Evolutionary conservation across 1,140 invertebrate genomes (phyloP).

Genomic region (Polypedilum pembai): DNA sequence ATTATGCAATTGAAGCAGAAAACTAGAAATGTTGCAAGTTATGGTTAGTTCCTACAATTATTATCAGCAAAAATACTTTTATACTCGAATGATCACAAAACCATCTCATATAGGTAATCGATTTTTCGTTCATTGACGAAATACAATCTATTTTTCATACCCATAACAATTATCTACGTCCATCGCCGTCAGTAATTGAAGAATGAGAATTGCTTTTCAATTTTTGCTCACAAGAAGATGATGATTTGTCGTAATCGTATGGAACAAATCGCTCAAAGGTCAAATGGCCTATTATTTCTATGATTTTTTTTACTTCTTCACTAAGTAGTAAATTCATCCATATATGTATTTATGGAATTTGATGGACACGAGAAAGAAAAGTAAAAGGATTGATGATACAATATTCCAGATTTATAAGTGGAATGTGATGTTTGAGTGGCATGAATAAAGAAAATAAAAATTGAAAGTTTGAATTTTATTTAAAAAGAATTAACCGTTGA

Average conservation of each 20-base stretch:
- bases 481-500: too few relatives aligned
- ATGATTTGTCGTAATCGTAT: constrained; percentile 23
- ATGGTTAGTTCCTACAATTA: not conserved
- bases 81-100: too few relatives aligned
- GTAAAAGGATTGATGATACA: constrained; percentile 2
- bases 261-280: not conserved
- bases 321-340: not conserved
- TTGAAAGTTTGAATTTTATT: too few relatives aligned
- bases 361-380: not conserved
- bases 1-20: not conserved
- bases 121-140: too few relatives aligned
- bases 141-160: not conserved
- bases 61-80: too few relatives aligned
- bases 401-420: not conserved
- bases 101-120: too few relatives aligned
- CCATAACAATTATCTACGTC: constrained; percentile 2
- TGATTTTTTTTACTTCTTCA: not conserved
- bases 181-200: not conserved
- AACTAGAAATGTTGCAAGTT: not conserved
- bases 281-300: constrained; percentile 20
- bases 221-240: not conserved
- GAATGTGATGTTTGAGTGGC: too few relatives aligned
- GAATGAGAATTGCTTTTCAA: constrained; percentile 8
- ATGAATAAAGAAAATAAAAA: too few relatives aligned
- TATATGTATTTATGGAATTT: not conserved